phyloP scores from a whole-genome alignment of 2,888 invertebrate species.

The Chrysina gloriosa region DNA sequence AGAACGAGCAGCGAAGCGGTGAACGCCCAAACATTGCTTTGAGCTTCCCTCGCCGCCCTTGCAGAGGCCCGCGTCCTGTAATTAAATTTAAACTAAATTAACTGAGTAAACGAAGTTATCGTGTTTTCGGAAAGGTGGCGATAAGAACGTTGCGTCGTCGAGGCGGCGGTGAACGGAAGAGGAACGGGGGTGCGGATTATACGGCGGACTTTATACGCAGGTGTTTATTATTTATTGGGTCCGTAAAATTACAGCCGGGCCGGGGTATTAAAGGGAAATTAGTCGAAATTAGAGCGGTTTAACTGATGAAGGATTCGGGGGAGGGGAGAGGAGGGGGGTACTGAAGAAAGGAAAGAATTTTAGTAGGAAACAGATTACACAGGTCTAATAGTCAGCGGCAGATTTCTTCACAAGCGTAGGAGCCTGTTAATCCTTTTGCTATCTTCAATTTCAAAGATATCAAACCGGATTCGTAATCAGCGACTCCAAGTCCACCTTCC shows the following conservation, averaged over 20 bases:
- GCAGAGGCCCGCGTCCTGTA: neutral
- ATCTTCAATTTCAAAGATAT: too few species aligned
- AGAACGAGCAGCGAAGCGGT: neutral
- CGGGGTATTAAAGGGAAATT: neutral
- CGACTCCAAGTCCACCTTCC: too few species aligned
- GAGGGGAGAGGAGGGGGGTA: too few species aligned
- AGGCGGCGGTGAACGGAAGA: too few species aligned
- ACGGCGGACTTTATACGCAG: neutral
- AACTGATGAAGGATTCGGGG: too few species aligned
- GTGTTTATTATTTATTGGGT: slow-evolving; percentile 9
- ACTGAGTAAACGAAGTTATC: slow-evolving; percentile 29
- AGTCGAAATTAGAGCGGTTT: neutral
- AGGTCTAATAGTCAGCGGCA: too few species aligned
- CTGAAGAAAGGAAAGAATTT: too few species aligned
- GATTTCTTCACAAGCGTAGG: too few species aligned
- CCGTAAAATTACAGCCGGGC: neutral
- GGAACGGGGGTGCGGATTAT: neutral
- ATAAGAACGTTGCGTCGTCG: slow-evolving; percentile 4
- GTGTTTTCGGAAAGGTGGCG: slow-evolving; percentile 15
- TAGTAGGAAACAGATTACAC: too few species aligned
- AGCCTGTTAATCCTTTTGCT: too few species aligned
- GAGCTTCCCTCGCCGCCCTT: neutral
- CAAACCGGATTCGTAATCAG: too few species aligned
- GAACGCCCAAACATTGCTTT: slow-evolving; percentile 1
- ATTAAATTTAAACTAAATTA: slow-evolving; percentile 28